Conservation (phyloP, 2,888 invertebrate genomes). For the Tanytarsus gracilentus region DNA sequence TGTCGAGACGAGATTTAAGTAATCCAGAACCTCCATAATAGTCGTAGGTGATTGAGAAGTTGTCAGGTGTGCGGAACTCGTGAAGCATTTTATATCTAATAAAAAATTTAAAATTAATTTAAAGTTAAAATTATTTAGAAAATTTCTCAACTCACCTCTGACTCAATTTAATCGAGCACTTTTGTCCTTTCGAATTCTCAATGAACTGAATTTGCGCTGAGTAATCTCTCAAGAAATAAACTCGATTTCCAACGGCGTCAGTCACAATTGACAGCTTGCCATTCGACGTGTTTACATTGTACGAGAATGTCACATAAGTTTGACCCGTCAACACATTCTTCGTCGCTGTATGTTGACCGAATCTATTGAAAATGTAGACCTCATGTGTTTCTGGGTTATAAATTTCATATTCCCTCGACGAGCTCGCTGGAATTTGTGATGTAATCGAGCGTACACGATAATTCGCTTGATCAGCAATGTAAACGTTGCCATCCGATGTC, state of each 20-base stretch:
- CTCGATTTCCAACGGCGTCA: constrained; percentile 85
- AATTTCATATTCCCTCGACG: constrained; percentile 82
- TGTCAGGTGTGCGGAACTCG: constrained; percentile 83
- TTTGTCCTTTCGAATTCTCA: constrained; percentile 87
- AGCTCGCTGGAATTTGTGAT: constrained; percentile 79
- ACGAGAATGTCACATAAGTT: constrained; percentile 86
- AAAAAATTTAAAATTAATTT: no score
- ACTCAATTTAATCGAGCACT: constrained; percentile 78
- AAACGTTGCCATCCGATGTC: constrained; percentile 87
- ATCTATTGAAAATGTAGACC: constrained; percentile 84
- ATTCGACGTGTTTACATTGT: constrained; percentile 93
- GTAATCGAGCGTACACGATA: constrained; percentile 79
- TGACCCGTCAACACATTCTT: constrained; percentile 92
- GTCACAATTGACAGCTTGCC: constrained; percentile 90
- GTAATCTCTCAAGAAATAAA: constrained; percentile 72
- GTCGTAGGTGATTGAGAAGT: constrained; percentile 87
- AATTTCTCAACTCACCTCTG: constrained; percentile 71
- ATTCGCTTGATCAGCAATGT: constrained; percentile 92
- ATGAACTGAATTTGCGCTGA: constrained; percentile 86
- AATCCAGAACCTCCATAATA: constrained; percentile 86
- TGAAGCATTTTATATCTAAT: constrained; percentile 67
- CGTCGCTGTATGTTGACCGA: constrained; percentile 91
- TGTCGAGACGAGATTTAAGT: constrained; percentile 78
- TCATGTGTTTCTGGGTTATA: constrained; percentile 93
- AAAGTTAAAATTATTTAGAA: no score